Evolutionary conservation across 2,888 invertebrate genomes (phyloP).

Genomic region (Serripes groenlandicus): DNA sequence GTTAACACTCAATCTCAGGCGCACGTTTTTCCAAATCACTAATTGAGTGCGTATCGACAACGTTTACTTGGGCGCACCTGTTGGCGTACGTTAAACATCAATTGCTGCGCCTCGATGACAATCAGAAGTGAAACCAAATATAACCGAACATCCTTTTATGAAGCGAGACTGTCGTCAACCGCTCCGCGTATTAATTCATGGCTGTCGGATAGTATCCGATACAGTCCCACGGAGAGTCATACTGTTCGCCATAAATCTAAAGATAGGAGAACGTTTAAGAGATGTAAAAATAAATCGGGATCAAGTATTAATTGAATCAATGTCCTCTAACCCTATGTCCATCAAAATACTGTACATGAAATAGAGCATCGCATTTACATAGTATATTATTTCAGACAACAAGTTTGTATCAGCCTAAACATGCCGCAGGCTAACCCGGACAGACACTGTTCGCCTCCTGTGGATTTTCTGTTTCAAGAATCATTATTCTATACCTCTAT

Average conservation of each 20-base stretch:
- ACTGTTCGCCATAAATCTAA: not conserved
- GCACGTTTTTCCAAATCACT: not conserved
- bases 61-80: slow-evolving; percentile 1
- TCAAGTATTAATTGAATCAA: no score
- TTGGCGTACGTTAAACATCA: not conserved
- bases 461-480: no score
- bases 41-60: slow-evolving; percentile 11
- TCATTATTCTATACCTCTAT: no score
- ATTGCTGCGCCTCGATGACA: slow-evolving; percentile 1
- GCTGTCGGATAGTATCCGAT: slow-evolving; percentile 1
- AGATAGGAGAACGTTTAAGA: not conserved
- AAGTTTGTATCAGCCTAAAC: no score
- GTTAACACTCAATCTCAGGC: slow-evolving; percentile 1
- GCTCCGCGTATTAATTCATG: slow-evolving; percentile 1
- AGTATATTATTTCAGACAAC: no score
- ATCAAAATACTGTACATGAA: no score
- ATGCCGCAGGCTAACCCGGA: no score
- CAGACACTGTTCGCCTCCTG: no score
- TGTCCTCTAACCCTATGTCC: no score
- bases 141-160: not conserved
- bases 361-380: no score
- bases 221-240: slow-evolving; percentile 5
- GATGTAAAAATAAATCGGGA: slow-evolving; percentile 13
- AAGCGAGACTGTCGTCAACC: not conserved
- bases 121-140: slow-evolving; percentile 16